Evolutionary conservation across 2,113 vertebrate genomes (phyloP), one percentile per base, ranked within the genome.

Genomic region (Pteruthius melanotis): DNA sequence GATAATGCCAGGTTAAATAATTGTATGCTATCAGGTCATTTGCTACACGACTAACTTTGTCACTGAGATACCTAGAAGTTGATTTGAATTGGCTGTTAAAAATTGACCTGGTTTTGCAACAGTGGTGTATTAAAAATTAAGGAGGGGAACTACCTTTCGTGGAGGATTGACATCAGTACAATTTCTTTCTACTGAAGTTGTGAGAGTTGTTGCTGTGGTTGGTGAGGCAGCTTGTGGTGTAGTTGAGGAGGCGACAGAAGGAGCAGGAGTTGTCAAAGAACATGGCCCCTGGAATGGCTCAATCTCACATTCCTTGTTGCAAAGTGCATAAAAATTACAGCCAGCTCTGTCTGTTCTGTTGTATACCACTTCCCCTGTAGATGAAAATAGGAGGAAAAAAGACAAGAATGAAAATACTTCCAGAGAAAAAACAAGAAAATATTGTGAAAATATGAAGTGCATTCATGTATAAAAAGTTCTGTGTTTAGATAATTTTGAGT

Each of bases 261-360:
- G 61, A 33, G 27, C 57, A 72, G 87, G 61, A 35, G 47, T 78
- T 11, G 70, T 39, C 2, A n/a, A 19, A 74, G 93, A 50, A 66
- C 98, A 98, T 2, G 71, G 4, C 1, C 82, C 97, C 4, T 71
- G 76, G 80, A 87, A 93, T 30, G 90, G 91, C 6, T 96, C 80
- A 7, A 97, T 75, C 50, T 97, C 95, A 5, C 98, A 98, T 15
- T 66, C 84, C 6, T 78, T 28, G 23, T 30, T 97, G 80, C 98
- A 98, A 65, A 97, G 6, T 9, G 97, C 97, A 4, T 94, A 98
- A 94, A 97, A 98, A 45, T 44, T 84, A n/a, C 98, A 98, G 70
- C 98, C 98, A 7, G 96, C 97, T 6, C 10, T 19, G 5, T 98
- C 98, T 6, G 97, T 98, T 94, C n/a, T 82, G 72, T 98, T 97